A percentile compares a stretch with the other conserved stretches of the same genome.
These are phyloP conservation scores for Scaptomyza caliginosa DNA, from an alignment of 2,888 invertebrate species.

Conservation along the genomic window DNA sequence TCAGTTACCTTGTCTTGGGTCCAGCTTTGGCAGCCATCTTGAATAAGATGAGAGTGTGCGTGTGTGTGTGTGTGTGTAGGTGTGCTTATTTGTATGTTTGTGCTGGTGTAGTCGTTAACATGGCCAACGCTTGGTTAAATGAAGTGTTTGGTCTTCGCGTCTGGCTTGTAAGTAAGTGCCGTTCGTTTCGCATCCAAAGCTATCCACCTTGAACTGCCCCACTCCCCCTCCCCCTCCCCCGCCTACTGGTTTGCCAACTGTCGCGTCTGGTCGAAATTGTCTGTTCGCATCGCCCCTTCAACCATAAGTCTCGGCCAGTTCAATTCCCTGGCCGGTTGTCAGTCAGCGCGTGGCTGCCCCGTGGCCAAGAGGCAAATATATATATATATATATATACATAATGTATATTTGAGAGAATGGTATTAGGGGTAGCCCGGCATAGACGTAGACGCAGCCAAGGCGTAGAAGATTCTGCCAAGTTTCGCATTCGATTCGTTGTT, in stretches of 20 bases:
- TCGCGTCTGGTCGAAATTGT: conserved; percentile 38
- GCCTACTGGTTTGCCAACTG: conserved; percentile 20
- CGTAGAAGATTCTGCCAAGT: conserved; percentile 33
- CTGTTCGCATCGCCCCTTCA: neutral
- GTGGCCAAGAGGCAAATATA: conserved; percentile 42
- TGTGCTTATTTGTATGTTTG: conserved; percentile 12
- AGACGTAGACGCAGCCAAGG: conserved; percentile 3
- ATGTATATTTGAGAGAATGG: no score
- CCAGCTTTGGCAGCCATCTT: conserved; percentile 69
- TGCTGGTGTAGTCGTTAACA: conserved; percentile 24
- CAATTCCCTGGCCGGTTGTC: conserved; percentile 66
- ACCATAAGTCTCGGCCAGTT: conserved; percentile 38
- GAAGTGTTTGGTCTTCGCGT: conserved; percentile 38
- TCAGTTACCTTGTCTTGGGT: conserved; percentile 11
- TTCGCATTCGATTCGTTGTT: conserved; percentile 69
- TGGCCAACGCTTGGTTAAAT: conserved; percentile 39
- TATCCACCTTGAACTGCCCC: neutral
- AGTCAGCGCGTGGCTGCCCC: conserved; percentile 68
- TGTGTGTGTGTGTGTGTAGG: conserved; percentile 4
- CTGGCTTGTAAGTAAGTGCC: conserved; percentile 34
- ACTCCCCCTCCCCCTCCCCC: neutral
- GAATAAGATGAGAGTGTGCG: conserved; percentile 37
- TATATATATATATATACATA: neutral
- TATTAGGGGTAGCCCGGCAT: neutral
- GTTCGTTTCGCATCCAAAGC: conserved; percentile 5